phyloP scores from a whole-genome alignment of 1,140 invertebrate species.

The Leptinotarsa lineolata region DNA sequence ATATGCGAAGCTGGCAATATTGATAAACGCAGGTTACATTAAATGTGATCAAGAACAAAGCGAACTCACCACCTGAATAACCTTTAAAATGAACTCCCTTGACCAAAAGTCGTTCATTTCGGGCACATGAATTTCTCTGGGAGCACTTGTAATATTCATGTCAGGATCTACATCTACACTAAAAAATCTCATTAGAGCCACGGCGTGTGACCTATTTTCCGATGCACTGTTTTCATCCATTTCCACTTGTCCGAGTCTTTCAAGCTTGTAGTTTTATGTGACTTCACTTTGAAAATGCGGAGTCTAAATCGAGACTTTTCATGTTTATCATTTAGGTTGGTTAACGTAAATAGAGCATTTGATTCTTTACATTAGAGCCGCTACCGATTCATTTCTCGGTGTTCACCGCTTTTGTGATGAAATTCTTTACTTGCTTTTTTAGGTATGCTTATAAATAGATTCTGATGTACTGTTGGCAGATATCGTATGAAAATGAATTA shows the following conservation, averaged over 20 bases:
- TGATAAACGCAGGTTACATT: neutral
- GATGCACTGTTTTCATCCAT: neutral
- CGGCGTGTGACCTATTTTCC: constrained; percentile 12
- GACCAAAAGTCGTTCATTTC: constrained; percentile 32
- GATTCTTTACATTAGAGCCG: neutral
- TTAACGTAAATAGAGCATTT: neutral
- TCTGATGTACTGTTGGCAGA: too few species aligned
- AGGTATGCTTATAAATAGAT: too few species aligned
- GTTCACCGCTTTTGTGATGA: too few species aligned
- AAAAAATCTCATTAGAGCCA: constrained; percentile 37
- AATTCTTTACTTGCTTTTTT: too few species aligned
- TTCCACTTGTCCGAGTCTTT: neutral
- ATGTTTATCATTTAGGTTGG: neutral
- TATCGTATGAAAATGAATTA: too few species aligned
- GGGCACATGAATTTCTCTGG: constrained; percentile 1
- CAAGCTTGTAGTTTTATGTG: neutral
- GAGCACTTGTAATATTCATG: constrained; percentile 18
- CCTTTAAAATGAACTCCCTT: constrained; percentile 38
- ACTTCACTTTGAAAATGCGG: neutral
- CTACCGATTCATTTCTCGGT: too few species aligned
- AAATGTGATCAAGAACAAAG: constrained; percentile 25
- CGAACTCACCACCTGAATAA: constrained; percentile 33
- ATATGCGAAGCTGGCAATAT: too few species aligned
- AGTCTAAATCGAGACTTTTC: neutral
- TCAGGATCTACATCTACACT: constrained; percentile 38